Base-by-base conservation (phyloP, 2,888 invertebrate species). In the Chrysomela aeneicollis region DNA sequence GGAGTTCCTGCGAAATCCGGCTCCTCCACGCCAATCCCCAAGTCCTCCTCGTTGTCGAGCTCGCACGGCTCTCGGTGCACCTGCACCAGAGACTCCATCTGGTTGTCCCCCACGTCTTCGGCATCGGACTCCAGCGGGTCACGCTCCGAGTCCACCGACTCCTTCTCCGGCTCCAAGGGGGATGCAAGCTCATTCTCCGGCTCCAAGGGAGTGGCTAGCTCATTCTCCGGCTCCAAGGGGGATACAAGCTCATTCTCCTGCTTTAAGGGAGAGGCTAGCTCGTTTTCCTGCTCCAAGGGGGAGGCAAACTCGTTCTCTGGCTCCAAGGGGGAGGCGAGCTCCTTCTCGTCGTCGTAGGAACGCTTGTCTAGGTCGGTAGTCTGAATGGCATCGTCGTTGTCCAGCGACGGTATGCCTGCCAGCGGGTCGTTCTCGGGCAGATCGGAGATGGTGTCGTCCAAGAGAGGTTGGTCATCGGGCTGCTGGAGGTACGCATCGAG, bases 401-500 rank as follows among this genome's bases (percentile, higher is more conserved):
- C 71, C 26, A 68, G 35, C n/a, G 49, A 17, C 3, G 21, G 35
- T n/a, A n/a, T n/a, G 4, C 17, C 32, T 2, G 3, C 26, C 26
- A 74, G 63, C 22, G 78, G 77, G 62, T 73, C 59, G 61, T 79
- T 77, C 59, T 80, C 79, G 0, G 77, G 76, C 26, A 79, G 70
- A 71, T 79, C 77, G 3, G 79, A 78, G 55, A 77, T 76, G 1
- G 77, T 75, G 12, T 79, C 77, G 26, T 76, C 42, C 42, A 42
- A 67, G 17, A 75, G 70, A 10, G 10, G 21, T 30, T 67, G 18
- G 22, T 67, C 53, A 47, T 72, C 68, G 35, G 73, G 66, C 15
- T 70, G 63, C 2, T 71, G 63, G 32, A 80, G 66, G 61, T 79
- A 80, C 17, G 79, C 81, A 30, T 82, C 81, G 75, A 75, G 80